These are phyloP conservation scores for Cyclophora punctaria DNA, from an alignment of 2,888 invertebrate species.

Conservation along the genomic window DNA sequence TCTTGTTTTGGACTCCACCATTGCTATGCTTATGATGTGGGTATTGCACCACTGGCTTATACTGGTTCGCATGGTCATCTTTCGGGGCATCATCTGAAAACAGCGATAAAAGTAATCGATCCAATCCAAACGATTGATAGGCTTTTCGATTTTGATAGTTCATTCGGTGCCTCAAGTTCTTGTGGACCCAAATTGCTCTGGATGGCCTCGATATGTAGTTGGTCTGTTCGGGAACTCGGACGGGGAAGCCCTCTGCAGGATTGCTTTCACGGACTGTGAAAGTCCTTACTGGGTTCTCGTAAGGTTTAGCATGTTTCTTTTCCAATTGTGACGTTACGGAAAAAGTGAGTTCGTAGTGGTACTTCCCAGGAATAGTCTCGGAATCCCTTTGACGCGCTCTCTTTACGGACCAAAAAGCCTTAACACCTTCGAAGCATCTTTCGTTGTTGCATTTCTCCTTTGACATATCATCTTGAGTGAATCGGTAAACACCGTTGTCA, in stretches of 20 bases:
- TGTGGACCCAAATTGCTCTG: constrained; percentile 58
- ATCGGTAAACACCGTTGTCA: constrained; percentile 66
- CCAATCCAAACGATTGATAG: constrained; percentile 40
- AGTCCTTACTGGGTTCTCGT: constrained; percentile 75
- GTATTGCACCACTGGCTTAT: constrained; percentile 31
- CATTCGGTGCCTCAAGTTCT: constrained; percentile 32
- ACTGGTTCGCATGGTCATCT: constrained; percentile 37
- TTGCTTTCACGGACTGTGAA: constrained; percentile 76
- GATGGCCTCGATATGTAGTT: too few species aligned
- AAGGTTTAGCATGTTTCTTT: constrained; percentile 58
- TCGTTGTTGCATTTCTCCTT: constrained; percentile 52
- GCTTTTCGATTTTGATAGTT: constrained; percentile 34
- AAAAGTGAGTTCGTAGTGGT: constrained; percentile 79
- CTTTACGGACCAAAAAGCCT: constrained; percentile 82
- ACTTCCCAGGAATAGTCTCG: constrained; percentile 56
- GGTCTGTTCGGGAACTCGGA: constrained; percentile 25
- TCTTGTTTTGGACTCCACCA: constrained; percentile 34
- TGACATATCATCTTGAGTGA: constrained; percentile 64
- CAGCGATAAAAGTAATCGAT: constrained; percentile 57
- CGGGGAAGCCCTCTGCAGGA: constrained; percentile 35
- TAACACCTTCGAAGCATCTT: constrained; percentile 67
- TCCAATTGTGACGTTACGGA: constrained; percentile 74
- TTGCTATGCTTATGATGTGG: constrained; percentile 45
- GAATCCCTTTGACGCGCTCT: constrained; percentile 78
- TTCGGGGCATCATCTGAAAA: constrained; percentile 42